phyloP scores from a whole-genome alignment of 2,888 invertebrate genomes.

The Meiosimyza decipiens region DNA sequence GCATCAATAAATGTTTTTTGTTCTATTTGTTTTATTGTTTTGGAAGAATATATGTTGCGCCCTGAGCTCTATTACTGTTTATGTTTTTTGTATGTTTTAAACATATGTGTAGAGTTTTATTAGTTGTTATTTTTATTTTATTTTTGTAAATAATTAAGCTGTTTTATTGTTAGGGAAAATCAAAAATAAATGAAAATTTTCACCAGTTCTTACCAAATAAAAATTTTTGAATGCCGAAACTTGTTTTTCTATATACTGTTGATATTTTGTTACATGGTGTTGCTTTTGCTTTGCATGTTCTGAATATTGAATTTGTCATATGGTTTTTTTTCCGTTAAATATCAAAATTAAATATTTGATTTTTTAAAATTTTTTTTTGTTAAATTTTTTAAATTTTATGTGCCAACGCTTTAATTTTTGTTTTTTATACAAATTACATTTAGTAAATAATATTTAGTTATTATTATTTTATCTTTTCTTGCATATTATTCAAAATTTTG shows the following conservation, averaged over 20 bases:
- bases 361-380: conserved; percentile 36
- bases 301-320: conserved; percentile 42
- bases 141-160: conserved; percentile 1
- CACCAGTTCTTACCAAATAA: neutral
- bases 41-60: conserved; percentile 39
- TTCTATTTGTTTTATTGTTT: conserved; percentile 36
- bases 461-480: neutral
- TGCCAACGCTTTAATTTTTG: conserved; percentile 60
- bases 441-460: neutral
- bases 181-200: conserved; percentile 3
- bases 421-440: conserved; percentile 22
- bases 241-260: conserved; percentile 40
- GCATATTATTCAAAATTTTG: neutral
- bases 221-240: conserved; percentile 49
- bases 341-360: conserved; percentile 33
- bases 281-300: conserved; percentile 20
- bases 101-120: conserved; percentile 30
- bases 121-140: conserved; percentile 8
- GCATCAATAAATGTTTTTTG: neutral
- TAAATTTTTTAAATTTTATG: conserved; percentile 50
- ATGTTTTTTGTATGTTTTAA: conserved; percentile 29
- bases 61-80: conserved; percentile 33
- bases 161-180: conserved; percentile 12
- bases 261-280: conserved; percentile 33
- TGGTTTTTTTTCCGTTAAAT: conserved; percentile 26